Conservation (phyloP, 1,140 invertebrate species). For the Drosophila arawakana region DNA sequence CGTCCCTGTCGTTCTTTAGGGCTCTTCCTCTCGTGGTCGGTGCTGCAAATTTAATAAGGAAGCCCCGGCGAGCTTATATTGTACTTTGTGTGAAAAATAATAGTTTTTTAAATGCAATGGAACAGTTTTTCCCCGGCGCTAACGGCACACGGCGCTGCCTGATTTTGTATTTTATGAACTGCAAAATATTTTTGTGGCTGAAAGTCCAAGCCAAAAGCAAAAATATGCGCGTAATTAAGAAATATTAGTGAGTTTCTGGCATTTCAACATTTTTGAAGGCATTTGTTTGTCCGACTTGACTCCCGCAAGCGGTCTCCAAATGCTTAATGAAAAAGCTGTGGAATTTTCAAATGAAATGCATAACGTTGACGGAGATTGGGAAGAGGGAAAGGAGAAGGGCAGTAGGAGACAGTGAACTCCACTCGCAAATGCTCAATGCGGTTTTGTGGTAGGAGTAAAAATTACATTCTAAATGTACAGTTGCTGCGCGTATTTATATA, state of each 20-base stretch:
- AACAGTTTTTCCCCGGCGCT: conserved; percentile 15
- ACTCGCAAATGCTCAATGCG: conserved; percentile 12
- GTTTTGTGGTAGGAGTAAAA: conserved; percentile 8
- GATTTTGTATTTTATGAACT: conserved; percentile 68
- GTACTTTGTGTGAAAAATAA: conserved; percentile 81
- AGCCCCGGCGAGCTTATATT: conserved; percentile 79
- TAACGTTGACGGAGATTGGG: conserved; percentile 15
- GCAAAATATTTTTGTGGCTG: conserved; percentile 61
- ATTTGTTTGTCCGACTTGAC: conserved; percentile 46
- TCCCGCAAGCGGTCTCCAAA: conserved; percentile 37
- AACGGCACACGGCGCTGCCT: not conserved
- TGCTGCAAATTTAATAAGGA: conserved; percentile 75
- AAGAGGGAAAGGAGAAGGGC: not conserved
- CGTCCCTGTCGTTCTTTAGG: conserved; percentile 7
- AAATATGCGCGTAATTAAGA: conserved; percentile 72
- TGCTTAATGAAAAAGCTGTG: conserved; percentile 66
- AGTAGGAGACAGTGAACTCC: not conserved
- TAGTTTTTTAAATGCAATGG: conserved; percentile 78
- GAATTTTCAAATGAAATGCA: conserved; percentile 72
- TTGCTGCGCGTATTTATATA: conserved; percentile 12
- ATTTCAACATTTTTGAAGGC: conserved; percentile 65
- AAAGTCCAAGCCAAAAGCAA: conserved; percentile 41
- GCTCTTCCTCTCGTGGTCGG: conserved; percentile 37
- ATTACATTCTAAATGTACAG: conserved; percentile 23
- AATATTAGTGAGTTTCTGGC: conserved; percentile 58